Evolutionary conservation across 2,113 vertebrate species (phyloP).

Genomic region (Phylloscopus trochilus): DNA sequence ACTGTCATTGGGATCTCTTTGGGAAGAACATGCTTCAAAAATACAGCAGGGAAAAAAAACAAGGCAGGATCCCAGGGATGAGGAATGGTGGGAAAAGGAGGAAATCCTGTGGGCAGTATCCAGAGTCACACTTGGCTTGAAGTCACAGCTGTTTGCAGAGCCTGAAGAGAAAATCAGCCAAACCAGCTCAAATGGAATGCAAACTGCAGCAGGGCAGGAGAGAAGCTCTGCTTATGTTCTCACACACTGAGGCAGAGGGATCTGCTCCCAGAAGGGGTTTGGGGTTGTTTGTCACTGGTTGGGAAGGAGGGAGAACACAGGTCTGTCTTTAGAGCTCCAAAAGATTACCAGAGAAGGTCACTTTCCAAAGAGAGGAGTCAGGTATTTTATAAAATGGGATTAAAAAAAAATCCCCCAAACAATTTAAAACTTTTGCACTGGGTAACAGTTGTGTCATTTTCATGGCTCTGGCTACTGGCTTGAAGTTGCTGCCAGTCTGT

Average conservation of each 20-base stretch:
- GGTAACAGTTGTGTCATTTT: accelerated
- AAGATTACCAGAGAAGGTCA: not conserved
- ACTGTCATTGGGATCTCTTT: not conserved
- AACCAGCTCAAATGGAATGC: not conserved
- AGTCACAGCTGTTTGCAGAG: not conserved
- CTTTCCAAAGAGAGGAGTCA: not conserved
- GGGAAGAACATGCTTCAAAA: not conserved
- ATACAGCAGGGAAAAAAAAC: not conserved
- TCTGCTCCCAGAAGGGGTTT: not conserved
- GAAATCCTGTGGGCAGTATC: not conserved
- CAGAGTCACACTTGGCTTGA: not conserved
- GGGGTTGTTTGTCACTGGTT: not conserved
- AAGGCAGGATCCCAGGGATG: not conserved
- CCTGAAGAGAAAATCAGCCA: not conserved
- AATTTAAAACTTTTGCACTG: not conserved
- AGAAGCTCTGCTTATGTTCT: not conserved
- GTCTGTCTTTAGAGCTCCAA: not conserved
- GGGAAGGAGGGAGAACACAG: not conserved
- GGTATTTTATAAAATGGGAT: not conserved
- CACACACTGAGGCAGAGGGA: not conserved
- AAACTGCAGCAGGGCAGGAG: not conserved
- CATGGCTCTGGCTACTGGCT: not conserved
- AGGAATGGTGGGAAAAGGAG: not conserved
- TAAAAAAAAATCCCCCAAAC: not conserved
- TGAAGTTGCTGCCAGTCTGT: not conserved